These are phyloP conservation scores for Orgyia antiqua DNA, from an alignment of 2,888 invertebrate genomes.

Conservation along the genomic window DNA sequence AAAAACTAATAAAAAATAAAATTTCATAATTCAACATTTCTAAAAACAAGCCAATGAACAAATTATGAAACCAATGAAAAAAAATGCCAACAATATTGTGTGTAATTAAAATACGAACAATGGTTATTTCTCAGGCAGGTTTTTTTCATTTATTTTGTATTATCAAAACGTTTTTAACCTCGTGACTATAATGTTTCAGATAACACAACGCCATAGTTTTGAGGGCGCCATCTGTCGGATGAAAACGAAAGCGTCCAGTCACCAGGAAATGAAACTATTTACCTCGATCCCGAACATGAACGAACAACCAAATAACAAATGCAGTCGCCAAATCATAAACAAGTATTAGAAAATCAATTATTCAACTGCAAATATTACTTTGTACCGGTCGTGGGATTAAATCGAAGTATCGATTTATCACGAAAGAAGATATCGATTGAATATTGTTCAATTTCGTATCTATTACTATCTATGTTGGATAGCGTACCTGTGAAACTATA, in stretches of 20 bases:
- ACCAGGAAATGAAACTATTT: conserved; percentile 42
- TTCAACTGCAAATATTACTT: conserved; percentile 13
- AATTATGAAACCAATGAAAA: too few relatives aligned
- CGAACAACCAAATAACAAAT: conserved; percentile 37
- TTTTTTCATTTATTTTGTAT: neutral
- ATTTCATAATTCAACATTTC: too few relatives aligned
- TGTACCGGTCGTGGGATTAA: conserved; percentile 34
- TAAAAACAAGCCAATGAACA: too few relatives aligned
- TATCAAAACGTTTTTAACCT: neutral
- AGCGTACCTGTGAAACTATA: conserved; percentile 27
- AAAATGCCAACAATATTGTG: too few relatives aligned
- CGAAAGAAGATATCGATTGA: conserved; percentile 24
- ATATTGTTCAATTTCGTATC: too few relatives aligned
- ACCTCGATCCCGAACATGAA: conserved; percentile 47
- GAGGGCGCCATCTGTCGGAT: conserved; percentile 43
- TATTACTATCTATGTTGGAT: conserved; percentile 15
- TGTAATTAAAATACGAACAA: too few relatives aligned
- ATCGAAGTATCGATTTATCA: conserved; percentile 43
- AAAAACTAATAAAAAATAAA: too few relatives aligned
- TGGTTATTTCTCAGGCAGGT: neutral
- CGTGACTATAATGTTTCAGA: conserved; percentile 45
- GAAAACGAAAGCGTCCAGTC: conserved; percentile 27
- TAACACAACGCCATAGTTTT: conserved; percentile 59
- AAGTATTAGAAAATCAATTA: conserved; percentile 4
- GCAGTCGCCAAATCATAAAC: conserved; percentile 12